Base-by-base conservation (phyloP, 2,888 invertebrate species). In the Latheticus oryzae region DNA sequence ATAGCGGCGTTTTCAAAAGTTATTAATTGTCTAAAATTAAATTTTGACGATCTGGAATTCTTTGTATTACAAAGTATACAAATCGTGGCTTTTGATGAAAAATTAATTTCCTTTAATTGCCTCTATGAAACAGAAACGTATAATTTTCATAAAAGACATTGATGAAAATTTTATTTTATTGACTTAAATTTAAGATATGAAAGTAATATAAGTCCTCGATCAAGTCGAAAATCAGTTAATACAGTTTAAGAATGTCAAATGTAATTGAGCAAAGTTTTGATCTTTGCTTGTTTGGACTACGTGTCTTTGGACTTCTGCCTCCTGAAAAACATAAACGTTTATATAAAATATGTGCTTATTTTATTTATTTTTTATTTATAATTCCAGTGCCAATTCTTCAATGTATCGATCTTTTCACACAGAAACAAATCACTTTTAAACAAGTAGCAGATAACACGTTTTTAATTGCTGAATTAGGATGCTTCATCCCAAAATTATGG, bases 81-180 rank as follows among this genome's bases (percentile, higher is more conserved):
- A n/a, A n/a, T n/a, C n/a, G n/a, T n/a, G n/a, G n/a, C n/a, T 9
- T 28, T 28, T 28, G 12, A 28, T 28, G 28, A 28, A 28, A 28
- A 28, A 28, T 28, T 28, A 28, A 28, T 24, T 24, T 24, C 3
- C 7, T 24, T 8, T 24, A n/a, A n/a, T 24, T 24, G n/a, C 24
- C n/a, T 28, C 11, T 8, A 28, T 11, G 11, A 28, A 28, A 28
- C 11, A 28, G 5, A 28, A 9, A n/a, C 28, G n/a, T n/a, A n/a
- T 38, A 21, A 13, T 11, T 9, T 7, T 7, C n/a, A 7, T 5
- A 26, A 9, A 26, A 19, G 40, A 4, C 42, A 26, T 42, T 42
- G 42, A 42, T 42, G 11, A 13, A 42, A 42, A 42, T 26, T 42
- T 42, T 15, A 42, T 26, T 7, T n/a, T n/a, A n/a, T n/a, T n/a